Evolutionary conservation across 2,113 vertebrate species (phyloP).

Genomic region (Poeciliopsis retropinna): DNA sequence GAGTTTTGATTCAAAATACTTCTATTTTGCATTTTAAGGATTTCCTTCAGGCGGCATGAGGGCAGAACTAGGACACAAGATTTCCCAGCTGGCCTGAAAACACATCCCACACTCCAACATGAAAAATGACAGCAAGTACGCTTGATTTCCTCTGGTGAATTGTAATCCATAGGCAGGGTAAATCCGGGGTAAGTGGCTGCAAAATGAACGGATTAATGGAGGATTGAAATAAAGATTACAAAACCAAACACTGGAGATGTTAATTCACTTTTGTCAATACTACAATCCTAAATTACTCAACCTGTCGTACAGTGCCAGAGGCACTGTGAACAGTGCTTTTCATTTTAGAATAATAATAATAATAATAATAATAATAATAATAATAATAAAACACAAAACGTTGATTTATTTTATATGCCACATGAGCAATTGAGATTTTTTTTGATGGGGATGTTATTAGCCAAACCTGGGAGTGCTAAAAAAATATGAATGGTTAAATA

Average conservation of each 20-base stretch:
- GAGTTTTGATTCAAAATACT: conserved; percentile 18
- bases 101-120: conserved; percentile 5
- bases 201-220: conserved; percentile 21
- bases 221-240: conserved; percentile 19
- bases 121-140: neutral
- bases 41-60: conserved; percentile 20
- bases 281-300: conserved; percentile 29
- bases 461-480: no score
- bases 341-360: conserved; percentile 3
- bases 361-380: no score
- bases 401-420: neutral
- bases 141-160: neutral
- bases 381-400: neutral
- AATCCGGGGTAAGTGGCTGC: conserved; percentile 2
- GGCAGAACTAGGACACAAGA: conserved; percentile 4
- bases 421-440: neutral
- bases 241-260: conserved; percentile 24
- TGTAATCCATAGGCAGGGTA: neutral
- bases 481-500: no score
- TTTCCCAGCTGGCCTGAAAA: conserved; percentile 14
- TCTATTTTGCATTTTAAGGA: conserved; percentile 18
- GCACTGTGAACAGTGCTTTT: conserved; percentile 26
- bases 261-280: conserved; percentile 43
- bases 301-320: conserved; percentile 24
- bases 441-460: no score